phyloP scores from a whole-genome alignment of 2,888 invertebrate species.

The Nesidiocoris tenuis region DNA sequence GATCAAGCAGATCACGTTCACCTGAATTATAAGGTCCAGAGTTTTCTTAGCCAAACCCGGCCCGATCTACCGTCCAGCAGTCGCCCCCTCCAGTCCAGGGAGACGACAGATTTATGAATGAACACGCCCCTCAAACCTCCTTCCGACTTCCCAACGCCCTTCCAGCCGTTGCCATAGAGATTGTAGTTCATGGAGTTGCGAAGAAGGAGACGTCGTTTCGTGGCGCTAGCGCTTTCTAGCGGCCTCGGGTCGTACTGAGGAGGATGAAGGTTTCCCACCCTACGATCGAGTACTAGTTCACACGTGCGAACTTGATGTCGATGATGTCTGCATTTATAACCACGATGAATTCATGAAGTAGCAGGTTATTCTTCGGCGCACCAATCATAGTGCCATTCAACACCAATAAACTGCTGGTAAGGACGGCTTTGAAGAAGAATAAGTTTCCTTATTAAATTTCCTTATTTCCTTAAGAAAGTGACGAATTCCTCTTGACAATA shows the following conservation, averaged over 20 bases:
- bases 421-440: too few species aligned
- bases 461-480: too few species aligned
- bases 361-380: too few species aligned
- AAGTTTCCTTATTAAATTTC: too few species aligned
- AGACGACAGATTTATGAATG: slow-evolving; percentile 35
- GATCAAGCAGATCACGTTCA: background rate
- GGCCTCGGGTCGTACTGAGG: background rate
- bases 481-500: too few species aligned
- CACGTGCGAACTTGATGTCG: too few species aligned
- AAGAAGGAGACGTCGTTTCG: background rate
- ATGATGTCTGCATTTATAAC: too few species aligned
- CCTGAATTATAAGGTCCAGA: background rate
- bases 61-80: background rate
- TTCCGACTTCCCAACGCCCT: background rate
- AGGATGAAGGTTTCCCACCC: slow-evolving; percentile 1
- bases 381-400: too few species aligned
- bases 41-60: too few species aligned
- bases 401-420: too few species aligned
- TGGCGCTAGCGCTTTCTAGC: slow-evolving; percentile 20
- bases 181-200: background rate
- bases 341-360: too few species aligned
- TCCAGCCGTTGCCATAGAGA: background rate
- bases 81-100: background rate
- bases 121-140: slow-evolving; percentile 6
- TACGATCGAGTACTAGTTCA: too few species aligned